Base-by-base conservation (phyloP, 2,113 vertebrate species). In the Barnardius zonarius region DNA sequence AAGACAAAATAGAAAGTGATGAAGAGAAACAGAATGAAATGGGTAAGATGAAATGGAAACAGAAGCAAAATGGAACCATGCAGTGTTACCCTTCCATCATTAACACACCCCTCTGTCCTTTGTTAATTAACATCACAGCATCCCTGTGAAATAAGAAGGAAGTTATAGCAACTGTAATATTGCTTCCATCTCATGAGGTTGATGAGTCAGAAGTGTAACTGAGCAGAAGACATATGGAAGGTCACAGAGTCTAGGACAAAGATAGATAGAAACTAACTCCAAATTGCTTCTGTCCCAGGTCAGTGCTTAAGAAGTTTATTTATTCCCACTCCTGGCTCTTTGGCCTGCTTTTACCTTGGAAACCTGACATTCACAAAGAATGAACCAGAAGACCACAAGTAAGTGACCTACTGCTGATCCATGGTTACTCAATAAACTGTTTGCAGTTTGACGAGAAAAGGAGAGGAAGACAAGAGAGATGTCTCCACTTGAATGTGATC, bases 71-170 rank as follows among this genome's bases (percentile, higher is more conserved):
- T 0, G 27, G 44, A 88, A 39, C 28, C 23, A 14, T 8, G 5
- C 10, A 39, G 7, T 52, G 35, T 37, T 78, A 30, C 11, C 27
- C 51, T 13, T 72, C 69, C 33, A 44, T 7, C 22, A 81, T 52
- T 66, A 91, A 73, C 13, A 91, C 15, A 61, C 13, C 27, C 11
- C 9, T 74, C 41, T 54, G 30, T 55, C 55, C 46, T 78, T 35
- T 51, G 18, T 78, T 86, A 91, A 95, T 94, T 95, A 96, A 92
- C 62, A 72, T 92, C 89, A 84, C 77, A 87, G 84, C 84, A 87
- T 33, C 30, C 33, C 18, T 52, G 91, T 73, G 69, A 92, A 93
- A 84, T 35, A 43, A 74, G 83, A 86, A 82, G 31, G 51, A 75
- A 84, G n/a, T 61, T 52, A 19, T 2, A 83, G 23, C 27, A 69